phyloP scores from a whole-genome alignment of 2,113 vertebrate genomes.

The Lasiurus borealis region DNA sequence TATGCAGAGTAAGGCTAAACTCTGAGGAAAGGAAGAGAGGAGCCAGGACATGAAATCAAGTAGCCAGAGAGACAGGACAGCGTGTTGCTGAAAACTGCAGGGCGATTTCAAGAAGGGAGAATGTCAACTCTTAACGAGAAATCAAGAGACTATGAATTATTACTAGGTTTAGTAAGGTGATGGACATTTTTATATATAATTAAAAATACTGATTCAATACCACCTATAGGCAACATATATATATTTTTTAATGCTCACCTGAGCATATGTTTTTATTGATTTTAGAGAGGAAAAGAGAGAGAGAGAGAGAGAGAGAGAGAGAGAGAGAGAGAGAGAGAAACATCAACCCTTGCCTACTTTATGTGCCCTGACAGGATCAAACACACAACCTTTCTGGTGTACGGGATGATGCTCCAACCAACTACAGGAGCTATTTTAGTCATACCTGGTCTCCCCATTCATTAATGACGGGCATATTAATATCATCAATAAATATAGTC shows the following conservation, averaged over 20 bases:
- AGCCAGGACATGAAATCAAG: background rate
- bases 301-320: no score
- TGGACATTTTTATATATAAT: background rate
- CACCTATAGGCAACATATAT: background rate
- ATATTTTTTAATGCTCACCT: background rate
- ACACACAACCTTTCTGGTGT: background rate
- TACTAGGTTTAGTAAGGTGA: background rate
- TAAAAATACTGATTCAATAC: background rate
- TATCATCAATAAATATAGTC: conserved; percentile 91
- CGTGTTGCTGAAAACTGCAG: background rate
- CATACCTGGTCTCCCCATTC: conserved; percentile 92
- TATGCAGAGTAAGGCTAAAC: background rate
- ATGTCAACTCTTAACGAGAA: background rate
- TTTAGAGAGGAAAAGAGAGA: no score
- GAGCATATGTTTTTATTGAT: no score
- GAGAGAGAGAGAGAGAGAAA: no score
- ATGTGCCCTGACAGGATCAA: no score
- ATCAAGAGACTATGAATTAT: background rate
- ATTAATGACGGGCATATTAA: conserved; percentile 91
- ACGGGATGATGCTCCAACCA: background rate
- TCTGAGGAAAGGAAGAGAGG: background rate
- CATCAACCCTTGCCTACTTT: no score
- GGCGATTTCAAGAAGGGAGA: background rate
- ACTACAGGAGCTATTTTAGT: background rate
- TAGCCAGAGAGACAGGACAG: background rate